These are phyloP conservation scores for Chorisops tibialis DNA, from an alignment of 2,888 invertebrate genomes.

Conservation along the genomic window DNA sequence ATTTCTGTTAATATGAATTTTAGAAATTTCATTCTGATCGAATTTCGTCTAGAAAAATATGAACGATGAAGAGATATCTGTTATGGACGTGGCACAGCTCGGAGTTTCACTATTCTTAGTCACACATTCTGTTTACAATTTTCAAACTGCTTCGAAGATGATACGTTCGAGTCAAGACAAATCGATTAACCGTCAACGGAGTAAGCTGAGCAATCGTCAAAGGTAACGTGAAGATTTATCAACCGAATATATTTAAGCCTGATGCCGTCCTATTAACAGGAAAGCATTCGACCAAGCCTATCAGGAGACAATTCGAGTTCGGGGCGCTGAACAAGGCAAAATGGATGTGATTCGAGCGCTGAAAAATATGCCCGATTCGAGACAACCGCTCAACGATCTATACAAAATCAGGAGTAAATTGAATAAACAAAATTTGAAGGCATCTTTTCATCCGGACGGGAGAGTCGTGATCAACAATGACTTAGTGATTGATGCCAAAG, in stretches of 20 bases:
- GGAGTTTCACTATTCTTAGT: conserved; percentile 46
- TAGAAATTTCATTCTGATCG: background rate
- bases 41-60: conserved; percentile 38
- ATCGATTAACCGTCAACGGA: conserved; percentile 39
- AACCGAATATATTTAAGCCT: background rate
- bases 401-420: conserved; percentile 37
- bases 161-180: conserved; percentile 39
- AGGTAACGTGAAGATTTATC: conserved; percentile 37
- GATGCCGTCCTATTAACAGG: background rate
- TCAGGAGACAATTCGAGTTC: background rate
- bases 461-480: conserved; percentile 43
- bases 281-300: background rate
- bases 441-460: conserved; percentile 41
- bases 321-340: conserved; percentile 28
- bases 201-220: conserved; percentile 43
- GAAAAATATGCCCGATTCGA: conserved; percentile 16
- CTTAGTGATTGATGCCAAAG: conserved; percentile 37
- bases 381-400: conserved; percentile 44
- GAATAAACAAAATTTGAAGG: conserved; percentile 37
- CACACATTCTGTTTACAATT: conserved; percentile 47
- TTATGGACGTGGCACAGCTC: conserved; percentile 42
- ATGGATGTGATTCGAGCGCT: conserved; percentile 17
- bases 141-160: conserved; percentile 45
- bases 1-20: background rate
- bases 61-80: conserved; percentile 42